phyloP scores from a whole-genome alignment of 2,797 vertebrate genomes.

The Nothura maculosa region DNA sequence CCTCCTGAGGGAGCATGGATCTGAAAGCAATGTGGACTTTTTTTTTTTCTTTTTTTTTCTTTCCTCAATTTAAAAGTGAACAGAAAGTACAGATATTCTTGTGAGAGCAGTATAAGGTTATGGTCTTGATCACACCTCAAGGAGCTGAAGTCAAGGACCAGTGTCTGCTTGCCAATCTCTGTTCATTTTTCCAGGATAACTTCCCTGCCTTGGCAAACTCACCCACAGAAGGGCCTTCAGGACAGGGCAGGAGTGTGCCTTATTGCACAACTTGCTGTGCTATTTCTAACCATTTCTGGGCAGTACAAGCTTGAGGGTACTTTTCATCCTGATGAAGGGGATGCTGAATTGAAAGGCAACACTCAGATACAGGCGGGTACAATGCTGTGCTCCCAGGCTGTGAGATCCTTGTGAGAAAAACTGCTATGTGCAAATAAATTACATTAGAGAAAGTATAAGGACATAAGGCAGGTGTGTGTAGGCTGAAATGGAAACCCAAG shows the following conservation, averaged over 20 bases:
- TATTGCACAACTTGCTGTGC: background rate
- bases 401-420: background rate
- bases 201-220: background rate
- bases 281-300: background rate
- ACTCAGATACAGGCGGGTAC: background rate
- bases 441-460: background rate
- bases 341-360: background rate
- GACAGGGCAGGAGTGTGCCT: background rate
- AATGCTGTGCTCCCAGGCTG: background rate
- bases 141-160: background rate
- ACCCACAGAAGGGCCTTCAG: background rate
- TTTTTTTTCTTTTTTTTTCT: background rate
- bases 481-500: slow-evolving; percentile 50
- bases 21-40: background rate
- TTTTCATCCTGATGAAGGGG: background rate
- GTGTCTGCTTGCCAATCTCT: background rate
- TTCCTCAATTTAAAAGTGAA: background rate
- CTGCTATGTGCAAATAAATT: background rate
- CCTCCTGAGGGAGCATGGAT: background rate
- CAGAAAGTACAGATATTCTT: background rate
- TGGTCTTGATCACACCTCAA: background rate
- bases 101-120: background rate
- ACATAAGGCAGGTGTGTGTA: slow-evolving; percentile 54
- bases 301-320: rapidly evolving
- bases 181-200: background rate